phyloP scores from a whole-genome alignment of 1,140 invertebrate species.

The Coptotermes formosanus region DNA sequence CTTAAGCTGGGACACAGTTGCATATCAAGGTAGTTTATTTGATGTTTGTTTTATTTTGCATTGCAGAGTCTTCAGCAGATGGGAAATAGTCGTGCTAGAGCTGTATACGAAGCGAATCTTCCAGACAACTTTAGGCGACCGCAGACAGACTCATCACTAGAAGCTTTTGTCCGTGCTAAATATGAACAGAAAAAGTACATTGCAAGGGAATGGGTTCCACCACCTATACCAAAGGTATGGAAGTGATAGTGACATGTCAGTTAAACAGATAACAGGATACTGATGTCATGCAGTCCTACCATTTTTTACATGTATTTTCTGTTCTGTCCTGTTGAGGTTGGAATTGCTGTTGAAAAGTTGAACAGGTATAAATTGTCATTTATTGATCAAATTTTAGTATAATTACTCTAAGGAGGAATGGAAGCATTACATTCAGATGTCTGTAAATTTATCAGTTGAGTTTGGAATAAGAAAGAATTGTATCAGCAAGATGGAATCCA shows the following conservation, averaged over 20 bases:
- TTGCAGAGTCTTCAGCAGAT: slow-evolving; percentile 89
- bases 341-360: no score
- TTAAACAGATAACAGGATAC: background rate
- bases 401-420: no score
- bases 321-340: no score
- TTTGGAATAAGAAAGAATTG: no score
- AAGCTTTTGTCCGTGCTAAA: slow-evolving; percentile 94
- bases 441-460: no score
- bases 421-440: no score
- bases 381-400: no score
- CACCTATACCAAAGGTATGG: slow-evolving; percentile 77
- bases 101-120: slow-evolving; percentile 96
- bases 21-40: background rate
- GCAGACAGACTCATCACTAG: slow-evolving; percentile 89
- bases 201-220: slow-evolving; percentile 92
- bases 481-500: no score
- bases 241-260: slow-evolving; percentile 37
- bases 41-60: background rate
- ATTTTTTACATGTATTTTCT: no score
- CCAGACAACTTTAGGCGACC: slow-evolving; percentile 93
- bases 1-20: no score
- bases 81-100: slow-evolving; percentile 94
- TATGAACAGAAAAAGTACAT: slow-evolving; percentile 99
- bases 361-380: no score
- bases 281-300: background rate